Evolutionary conservation across 2,888 invertebrate species (phyloP).

Genomic region (Gryllus longicercus): DNA sequence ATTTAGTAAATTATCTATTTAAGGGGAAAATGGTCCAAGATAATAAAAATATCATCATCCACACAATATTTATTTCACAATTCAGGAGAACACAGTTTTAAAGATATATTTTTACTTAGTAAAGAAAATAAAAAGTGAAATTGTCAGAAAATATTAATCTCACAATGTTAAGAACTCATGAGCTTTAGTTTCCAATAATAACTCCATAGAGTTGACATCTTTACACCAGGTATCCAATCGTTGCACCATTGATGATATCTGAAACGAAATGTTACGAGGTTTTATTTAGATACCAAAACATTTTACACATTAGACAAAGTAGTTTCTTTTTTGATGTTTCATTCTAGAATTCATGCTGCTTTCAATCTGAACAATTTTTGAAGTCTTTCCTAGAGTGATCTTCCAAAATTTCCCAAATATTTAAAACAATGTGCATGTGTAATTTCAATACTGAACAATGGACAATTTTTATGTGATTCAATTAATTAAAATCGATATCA

Average conservation of each 20-base stretch:
- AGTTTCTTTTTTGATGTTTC: not conserved
- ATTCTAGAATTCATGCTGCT: too few species aligned
- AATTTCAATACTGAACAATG: too few species aligned
- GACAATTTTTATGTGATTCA: not conserved
- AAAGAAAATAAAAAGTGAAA: not conserved
- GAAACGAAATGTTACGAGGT: constrained; percentile 43
- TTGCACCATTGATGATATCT: constrained; percentile 69
- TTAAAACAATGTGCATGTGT: too few species aligned
- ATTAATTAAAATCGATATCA: too few species aligned
- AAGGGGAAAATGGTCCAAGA: not conserved
- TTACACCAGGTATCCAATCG: constrained; percentile 69
- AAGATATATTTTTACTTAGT: not conserved
- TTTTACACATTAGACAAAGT: not conserved
- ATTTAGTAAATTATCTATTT: not conserved
- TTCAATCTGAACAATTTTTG: too few species aligned
- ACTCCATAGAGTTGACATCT: constrained; percentile 70
- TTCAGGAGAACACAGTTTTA: not conserved
- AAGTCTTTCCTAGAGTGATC: too few species aligned
- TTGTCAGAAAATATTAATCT: constrained; percentile 37
- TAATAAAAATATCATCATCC: not conserved
- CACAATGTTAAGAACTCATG: constrained; percentile 70
- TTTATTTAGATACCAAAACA: constrained; percentile 26
- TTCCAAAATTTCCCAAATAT: too few species aligned
- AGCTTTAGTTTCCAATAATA: constrained; percentile 68
- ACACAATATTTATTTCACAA: not conserved